Conservation (phyloP, 2,113 vertebrate genomes). For the Paramormyrops kingsleyae region DNA sequence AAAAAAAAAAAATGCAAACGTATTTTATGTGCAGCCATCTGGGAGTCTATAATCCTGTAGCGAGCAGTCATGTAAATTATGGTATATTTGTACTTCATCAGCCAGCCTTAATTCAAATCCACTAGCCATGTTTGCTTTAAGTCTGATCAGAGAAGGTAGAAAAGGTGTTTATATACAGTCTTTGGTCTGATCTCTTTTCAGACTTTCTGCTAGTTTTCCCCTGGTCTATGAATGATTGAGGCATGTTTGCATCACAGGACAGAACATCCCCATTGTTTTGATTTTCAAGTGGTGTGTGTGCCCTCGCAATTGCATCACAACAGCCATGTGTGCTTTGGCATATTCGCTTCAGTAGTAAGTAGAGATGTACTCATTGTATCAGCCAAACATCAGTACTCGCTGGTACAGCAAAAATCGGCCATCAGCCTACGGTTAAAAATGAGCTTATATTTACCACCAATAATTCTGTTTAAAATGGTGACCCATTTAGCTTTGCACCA, state of each 20-base stretch:
- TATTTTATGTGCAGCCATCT: neutral
- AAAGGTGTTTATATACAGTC: neutral
- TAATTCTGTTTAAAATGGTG: neutral
- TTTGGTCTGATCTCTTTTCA: neutral
- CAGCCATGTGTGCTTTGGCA: neutral
- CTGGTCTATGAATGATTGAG: neutral
- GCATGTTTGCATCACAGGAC: neutral
- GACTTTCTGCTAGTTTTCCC: neutral
- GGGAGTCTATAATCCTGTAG: neutral
- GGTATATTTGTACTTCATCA: neutral
- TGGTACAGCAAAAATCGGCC: neutral
- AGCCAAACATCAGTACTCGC: neutral
- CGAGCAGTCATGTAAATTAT: neutral
- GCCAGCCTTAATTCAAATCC: neutral
- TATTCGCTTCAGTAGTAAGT: neutral
- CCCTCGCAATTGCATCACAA: neutral
- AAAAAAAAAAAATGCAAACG: neutral
- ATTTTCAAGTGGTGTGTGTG: neutral
- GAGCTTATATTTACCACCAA: neutral
- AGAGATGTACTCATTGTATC: neutral
- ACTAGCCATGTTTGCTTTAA: neutral
- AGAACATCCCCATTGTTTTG: neutral
- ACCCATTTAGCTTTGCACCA: neutral
- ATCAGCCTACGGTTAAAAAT: neutral
- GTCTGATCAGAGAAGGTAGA: neutral